These are phyloP conservation scores for Trogon surrucura DNA, from an alignment of 2,113 vertebrate genomes.

Conservation along the genomic window DNA sequence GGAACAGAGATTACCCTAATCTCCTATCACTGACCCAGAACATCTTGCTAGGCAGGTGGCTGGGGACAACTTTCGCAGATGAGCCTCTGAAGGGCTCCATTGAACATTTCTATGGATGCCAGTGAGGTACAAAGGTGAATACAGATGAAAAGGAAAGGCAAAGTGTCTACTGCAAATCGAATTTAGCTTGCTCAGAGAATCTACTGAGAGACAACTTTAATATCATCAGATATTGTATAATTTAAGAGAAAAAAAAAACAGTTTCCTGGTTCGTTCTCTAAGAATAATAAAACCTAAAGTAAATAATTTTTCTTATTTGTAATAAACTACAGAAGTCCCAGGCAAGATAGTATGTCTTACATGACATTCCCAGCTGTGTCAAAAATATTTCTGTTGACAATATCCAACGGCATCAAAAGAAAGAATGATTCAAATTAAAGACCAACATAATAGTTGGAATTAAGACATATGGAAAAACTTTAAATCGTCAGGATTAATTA, in stretches of 20 bases:
- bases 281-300: background rate
- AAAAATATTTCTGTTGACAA: background rate
- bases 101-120: constrained; percentile 57
- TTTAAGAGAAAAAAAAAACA: background rate
- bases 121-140: constrained; percentile 29
- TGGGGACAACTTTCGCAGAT: constrained; percentile 3
- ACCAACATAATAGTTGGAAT: background rate
- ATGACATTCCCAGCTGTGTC: background rate
- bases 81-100: constrained; percentile 41
- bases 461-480: background rate
- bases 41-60: constrained; percentile 69
- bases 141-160: background rate
- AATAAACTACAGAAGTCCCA: background rate
- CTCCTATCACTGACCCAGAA: constrained; percentile 53
- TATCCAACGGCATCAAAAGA: background rate
- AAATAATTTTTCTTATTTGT: background rate
- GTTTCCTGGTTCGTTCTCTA: background rate
- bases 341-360: background rate
- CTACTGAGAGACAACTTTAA: background rate
- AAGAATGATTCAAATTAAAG: background rate
- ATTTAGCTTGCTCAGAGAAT: background rate
- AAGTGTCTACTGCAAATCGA: background rate
- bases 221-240: background rate
- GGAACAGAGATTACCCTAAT: constrained; percentile 21
- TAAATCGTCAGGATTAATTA: background rate